Evolutionary conservation across 1,140 invertebrate genomes (phyloP), one percentile per base, ranked within the genome.

Genomic region (Chironomus tepperi): DNA sequence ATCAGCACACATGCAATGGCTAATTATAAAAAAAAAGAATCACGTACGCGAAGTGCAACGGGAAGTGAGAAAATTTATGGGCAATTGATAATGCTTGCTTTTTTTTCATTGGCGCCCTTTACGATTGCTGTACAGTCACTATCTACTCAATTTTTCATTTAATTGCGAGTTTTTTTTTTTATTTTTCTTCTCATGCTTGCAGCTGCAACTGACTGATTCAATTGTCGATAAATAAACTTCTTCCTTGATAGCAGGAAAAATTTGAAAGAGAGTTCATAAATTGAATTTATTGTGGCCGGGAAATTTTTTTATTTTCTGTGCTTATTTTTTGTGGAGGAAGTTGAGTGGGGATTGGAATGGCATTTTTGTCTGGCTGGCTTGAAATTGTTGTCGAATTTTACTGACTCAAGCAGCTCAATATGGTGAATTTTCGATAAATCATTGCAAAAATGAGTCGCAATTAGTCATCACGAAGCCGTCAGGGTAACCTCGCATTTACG

Each of bases 1-100:
- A 34, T 34, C 24, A 34, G 5, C 24, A 34, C 24, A 57, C 12
- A 57, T 57, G 8, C 47, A 57, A 57, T 57, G 47, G 15, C n/a
- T 57, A 57, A 57, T 57, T 57, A 57, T n/a, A 57, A 57, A 57
- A 57, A 5, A n/a, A n/a, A 57, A n/a, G n/a, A n/a, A n/a, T n/a
- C 12, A 57, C 5, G 15, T n/a, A 57, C 47, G 47, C 1, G 15
- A 57, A 12, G 47, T 57, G 7, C n/a, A n/a, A n/a, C 47, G 47
- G 47, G 47, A 57, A 57, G 47, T 57, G 47, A 57, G 47, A 57
- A 57, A 57, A 57, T 57, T 57, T n/a, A 57, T 57, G 47, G 10
- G n/a, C 47, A 57, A 57, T 12, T 57, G 47, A 57, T 57, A n/a
- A n/a, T n/a, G n/a, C n/a, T 57, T 57, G 12, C 8, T 47, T 57